Evolutionary conservation across 2,113 vertebrate genomes (phyloP).

Genomic region (Rousettus leschenaultii): DNA sequence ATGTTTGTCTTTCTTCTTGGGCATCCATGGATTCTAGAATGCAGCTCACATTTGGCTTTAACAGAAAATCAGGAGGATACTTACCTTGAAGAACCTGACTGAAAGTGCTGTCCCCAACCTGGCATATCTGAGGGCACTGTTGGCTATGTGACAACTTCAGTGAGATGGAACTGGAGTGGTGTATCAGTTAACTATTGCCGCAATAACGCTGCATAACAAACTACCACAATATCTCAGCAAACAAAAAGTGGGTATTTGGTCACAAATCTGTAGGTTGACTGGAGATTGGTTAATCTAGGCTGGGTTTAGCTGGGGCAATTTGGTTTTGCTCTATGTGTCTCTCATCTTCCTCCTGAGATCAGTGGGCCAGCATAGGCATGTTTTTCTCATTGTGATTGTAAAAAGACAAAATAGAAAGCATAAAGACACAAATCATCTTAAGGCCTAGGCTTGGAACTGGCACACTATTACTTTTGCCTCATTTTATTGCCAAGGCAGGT

Average conservation of each 20-base stretch:
- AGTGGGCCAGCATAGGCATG: background rate
- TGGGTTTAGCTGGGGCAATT: background rate
- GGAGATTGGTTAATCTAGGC: background rate
- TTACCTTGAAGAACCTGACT: background rate
- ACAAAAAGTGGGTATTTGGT: background rate
- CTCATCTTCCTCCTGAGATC: background rate
- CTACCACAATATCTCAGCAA: background rate
- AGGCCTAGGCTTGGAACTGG: background rate
- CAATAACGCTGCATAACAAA: background rate
- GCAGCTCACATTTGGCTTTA: background rate
- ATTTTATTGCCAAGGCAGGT: constrained; percentile 5
- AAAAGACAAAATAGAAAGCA: background rate
- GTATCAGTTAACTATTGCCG: background rate
- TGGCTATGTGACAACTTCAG: background rate
- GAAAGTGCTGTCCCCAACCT: background rate
- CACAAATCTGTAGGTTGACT: background rate
- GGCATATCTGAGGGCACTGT: background rate
- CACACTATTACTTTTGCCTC: background rate
- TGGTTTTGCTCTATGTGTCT: background rate
- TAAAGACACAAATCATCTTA: background rate
- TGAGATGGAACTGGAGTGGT: background rate
- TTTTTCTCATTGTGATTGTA: background rate
- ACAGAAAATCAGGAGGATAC: background rate
- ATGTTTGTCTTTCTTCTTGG: background rate
- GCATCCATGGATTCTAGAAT: constrained; percentile 33